Evolutionary conservation across 92 coral and sea anemone genomes (phyloP).

Genomic region (Porites evermanni): DNA sequence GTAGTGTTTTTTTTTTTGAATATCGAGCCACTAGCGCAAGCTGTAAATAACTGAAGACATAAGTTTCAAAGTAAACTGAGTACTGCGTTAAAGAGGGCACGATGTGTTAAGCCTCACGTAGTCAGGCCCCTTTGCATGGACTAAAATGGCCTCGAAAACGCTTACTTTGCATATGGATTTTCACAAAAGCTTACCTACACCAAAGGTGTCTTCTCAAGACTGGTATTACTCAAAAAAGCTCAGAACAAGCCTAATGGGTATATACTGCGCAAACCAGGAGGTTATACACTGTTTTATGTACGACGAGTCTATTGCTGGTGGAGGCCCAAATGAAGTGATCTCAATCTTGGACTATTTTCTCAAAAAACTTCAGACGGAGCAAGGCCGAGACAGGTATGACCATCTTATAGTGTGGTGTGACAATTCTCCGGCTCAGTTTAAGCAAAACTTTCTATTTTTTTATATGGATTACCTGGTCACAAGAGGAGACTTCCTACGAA

Average conservation of each 20-base stretch:
- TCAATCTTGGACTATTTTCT: not conserved
- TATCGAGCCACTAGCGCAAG: too few relatives aligned
- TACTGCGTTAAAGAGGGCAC: too few relatives aligned
- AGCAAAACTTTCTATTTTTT: too few relatives aligned
- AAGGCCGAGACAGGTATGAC: too few relatives aligned
- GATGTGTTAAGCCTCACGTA: too few relatives aligned
- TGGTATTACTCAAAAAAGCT: not conserved
- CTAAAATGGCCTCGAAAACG: too few relatives aligned
- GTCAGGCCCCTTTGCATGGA: too few relatives aligned
- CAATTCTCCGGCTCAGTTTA: too few relatives aligned
- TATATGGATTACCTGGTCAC: not conserved
- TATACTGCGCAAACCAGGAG: not conserved
- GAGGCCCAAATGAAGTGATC: not conserved
- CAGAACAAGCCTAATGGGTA: not conserved
- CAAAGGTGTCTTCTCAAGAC: not conserved
- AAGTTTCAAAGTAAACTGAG: too few relatives aligned
- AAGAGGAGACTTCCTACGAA: not conserved
- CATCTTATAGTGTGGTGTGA: too few relatives aligned
- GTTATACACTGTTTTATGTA: not conserved
- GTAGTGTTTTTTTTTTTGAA: too few relatives aligned
- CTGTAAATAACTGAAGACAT: too few relatives aligned
- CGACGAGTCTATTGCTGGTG: not conserved
- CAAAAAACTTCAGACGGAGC: not conserved
- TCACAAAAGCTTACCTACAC: not conserved
- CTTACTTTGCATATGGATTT: not conserved